Conservation (phyloP, 2,113 vertebrate species). For the Glareola pratincola region DNA sequence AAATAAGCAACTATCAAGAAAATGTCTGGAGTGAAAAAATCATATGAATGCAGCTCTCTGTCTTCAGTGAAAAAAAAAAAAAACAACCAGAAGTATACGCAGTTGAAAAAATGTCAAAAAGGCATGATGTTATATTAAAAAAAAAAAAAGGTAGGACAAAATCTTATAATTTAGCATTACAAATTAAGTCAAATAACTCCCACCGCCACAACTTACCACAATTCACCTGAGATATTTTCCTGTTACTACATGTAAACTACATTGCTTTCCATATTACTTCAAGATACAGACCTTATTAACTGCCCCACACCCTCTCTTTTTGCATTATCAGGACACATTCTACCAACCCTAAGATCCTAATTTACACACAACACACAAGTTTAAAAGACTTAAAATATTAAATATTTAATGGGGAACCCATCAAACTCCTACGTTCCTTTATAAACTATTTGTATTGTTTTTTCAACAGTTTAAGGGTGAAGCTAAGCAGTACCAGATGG, state of each 20-base stretch:
- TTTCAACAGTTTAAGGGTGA: neutral
- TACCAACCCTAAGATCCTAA: neutral
- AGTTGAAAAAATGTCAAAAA: neutral
- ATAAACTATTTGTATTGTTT: neutral
- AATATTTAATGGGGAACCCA: neutral
- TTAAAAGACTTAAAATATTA: neutral
- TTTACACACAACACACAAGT: neutral
- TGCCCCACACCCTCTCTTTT: neutral
- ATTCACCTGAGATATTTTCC: neutral
- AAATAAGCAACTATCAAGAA: neutral
- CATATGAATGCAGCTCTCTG: neutral
- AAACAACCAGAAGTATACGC: neutral
- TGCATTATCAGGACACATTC: neutral
- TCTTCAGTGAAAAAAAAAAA: neutral
- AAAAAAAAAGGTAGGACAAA: neutral
- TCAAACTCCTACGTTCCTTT: neutral
- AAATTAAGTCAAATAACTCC: neutral
- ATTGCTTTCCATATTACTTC: neutral
- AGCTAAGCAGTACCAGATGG: neutral
- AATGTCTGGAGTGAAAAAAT: neutral
- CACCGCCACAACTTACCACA: neutral
- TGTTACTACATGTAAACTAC: neutral
- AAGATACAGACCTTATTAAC: neutral
- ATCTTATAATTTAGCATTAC: neutral
- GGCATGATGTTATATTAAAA: neutral